Base-by-base conservation (phyloP, 2,888 invertebrate genomes). In the Lathronympha strigana region DNA sequence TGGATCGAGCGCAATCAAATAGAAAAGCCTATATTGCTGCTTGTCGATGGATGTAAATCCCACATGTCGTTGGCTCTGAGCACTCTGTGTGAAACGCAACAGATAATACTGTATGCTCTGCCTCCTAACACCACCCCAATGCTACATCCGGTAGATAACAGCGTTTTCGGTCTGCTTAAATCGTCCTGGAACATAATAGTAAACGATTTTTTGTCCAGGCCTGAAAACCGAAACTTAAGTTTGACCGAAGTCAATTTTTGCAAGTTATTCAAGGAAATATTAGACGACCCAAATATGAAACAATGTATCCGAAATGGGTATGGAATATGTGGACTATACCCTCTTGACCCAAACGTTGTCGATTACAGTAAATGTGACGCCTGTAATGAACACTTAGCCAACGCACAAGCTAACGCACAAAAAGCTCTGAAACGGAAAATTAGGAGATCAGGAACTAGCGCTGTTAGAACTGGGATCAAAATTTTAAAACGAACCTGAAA, bases 1-100 rank as follows among this genome's bases (percentile, higher is more conserved):
- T 78, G 74, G 73, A 0, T 78, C 0, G 54, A 2, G 0, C 4
- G 57, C 45, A 71, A 75, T 36, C 54, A 71, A 1, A 67, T 71
- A 11, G 53, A 61, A 58, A 73, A 72, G 62, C 73, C 75, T 0
- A 36, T 76, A 0, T 43, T 75, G 11, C 38, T 76, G 15, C 66
- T 77, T 0, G 61, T 77, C 8, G 76, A 77, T 67, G 75, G 76
- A 0, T 72, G 75, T 58, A 74, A 68, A 47, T 72, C 73, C 2
- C 76, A 75, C 47, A 71, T 77, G 69, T 69, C 76, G 0, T 51
- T 74, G 38, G n/a, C 38, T 8, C 28, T 76, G 5, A 74, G 72
- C 38, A 13, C 25, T 1, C 13, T 69, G 1, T 76, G 73, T 40
- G 69, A 73, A 50, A 11, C 68, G 51, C 5, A 67, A 9, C 58